Percentiles rank a stretch among this genome's conserved stretches.
Evolutionary conservation across 2,113 vertebrate species (phyloP).

Genomic region (Candoia aspera): DNA sequence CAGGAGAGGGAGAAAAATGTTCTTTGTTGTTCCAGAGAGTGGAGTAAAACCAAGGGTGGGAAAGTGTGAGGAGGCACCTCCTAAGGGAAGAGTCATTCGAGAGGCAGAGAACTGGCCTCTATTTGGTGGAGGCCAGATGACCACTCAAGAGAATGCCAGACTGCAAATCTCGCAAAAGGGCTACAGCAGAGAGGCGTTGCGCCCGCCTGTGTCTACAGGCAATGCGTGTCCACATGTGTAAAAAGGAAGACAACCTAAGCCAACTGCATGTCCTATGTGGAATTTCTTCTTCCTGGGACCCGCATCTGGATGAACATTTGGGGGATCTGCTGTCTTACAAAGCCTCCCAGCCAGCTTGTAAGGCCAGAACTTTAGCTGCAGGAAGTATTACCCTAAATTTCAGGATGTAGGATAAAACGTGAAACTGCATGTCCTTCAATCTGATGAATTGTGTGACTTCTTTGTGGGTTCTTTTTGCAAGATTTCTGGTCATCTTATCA

Average conservation of each 20-base stretch:
- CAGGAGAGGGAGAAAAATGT: not conserved
- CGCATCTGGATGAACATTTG: not conserved
- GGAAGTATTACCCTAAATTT: not conserved
- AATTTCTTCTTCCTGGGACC: not conserved
- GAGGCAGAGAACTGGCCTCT: not conserved
- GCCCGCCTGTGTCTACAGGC: not conserved
- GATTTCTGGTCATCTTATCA: not conserved
- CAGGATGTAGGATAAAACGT: not conserved
- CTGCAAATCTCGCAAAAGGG: too few relatives aligned
- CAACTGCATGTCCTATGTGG: not conserved
- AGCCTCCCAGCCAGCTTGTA: not conserved
- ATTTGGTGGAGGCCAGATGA: too few relatives aligned
- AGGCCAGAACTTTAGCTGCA: not conserved
- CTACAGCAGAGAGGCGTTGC: too few relatives aligned
- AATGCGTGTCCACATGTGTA: not conserved
- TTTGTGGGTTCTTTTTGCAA: not conserved
- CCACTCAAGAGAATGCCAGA: rapidly evolving
- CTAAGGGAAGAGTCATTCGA: not conserved
- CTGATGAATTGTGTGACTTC: not conserved
- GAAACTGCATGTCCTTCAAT: not conserved
- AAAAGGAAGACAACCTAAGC: not conserved
- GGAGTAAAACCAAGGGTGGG: not conserved
- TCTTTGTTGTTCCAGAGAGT: not conserved
- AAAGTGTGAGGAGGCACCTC: not conserved
- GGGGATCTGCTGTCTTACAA: not conserved